Evolutionary conservation across 1,140 invertebrate species (phyloP), one percentile per base, ranked within the genome.

Genomic region (Condylostylus longicornis): DNA sequence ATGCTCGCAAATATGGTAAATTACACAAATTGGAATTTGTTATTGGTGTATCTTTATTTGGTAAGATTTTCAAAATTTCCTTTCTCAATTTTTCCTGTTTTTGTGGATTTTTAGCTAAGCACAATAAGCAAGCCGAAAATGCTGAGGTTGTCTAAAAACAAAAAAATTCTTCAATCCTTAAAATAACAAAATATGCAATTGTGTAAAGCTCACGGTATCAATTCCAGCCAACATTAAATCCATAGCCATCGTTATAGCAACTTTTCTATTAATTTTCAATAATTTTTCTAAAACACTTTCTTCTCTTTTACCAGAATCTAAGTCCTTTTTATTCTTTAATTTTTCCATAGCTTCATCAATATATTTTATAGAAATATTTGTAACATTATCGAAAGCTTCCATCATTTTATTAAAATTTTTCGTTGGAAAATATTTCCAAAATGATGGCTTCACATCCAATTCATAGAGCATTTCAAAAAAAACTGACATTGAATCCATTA

Each of bases 11-110:
- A 44, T 79, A 79, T 0, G 63, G 62, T 41, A 75, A 54, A 30
- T 69, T 53, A 19, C 63, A 57, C 22, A 80, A 52, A 10, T 55
- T 58, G 4, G 74, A 58, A 2, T 58, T 53, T 18, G 68, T 75
- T 12, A 79, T 46, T 0, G 50, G 45, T 5, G 62, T 56, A 40
- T 58, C 41, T 47, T 67, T 62, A 7, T 55, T 28, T 5, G 66
- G 64, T 10, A 75, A 39, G 13, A 68, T 44, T 2, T 45, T 49
- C 12, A 54, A 43, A 1, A 83, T 52, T 63, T 87, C 81, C 42
- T 72, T 49, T 23, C 71, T 64, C 2, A 86, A 49, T 54, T 71
- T 76, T 1, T 74, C 61, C 49, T 85, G 79, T 27, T 70, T 66
- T 2, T 69, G 59, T 4, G 65, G 70, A 59, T 79, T 73, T 15